Percentiles rank a stretch among this genome's conserved stretches.
phyloP scores from a whole-genome alignment of 2,888 invertebrate genomes.

The Calephelis perditalis region DNA sequence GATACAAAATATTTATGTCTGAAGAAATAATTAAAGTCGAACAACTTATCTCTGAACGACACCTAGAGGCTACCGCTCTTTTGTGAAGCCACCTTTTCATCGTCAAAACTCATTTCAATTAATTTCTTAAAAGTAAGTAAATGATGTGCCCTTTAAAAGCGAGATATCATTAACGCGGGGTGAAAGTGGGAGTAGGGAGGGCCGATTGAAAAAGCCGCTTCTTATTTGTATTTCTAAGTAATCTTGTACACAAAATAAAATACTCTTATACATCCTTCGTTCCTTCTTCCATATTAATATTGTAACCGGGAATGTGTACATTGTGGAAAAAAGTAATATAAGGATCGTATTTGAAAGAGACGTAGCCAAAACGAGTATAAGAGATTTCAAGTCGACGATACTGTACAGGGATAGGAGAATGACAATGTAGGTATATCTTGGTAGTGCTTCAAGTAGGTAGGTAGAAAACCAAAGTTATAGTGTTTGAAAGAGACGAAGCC shows the following conservation, averaged over 20 bases:
- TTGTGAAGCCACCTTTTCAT: slow-evolving; percentile 74
- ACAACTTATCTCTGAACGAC: slow-evolving; percentile 73
- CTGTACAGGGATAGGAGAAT: no score
- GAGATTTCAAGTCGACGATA: no score
- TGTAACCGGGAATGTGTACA: no score
- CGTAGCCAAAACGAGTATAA: no score
- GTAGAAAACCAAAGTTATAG: no score
- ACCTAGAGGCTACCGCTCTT: slow-evolving; percentile 71
- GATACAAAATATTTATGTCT: slow-evolving; percentile 57
- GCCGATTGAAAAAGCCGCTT: neutral
- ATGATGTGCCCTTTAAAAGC: slow-evolving; percentile 74
- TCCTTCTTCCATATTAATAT: no score
- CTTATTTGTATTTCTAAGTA: slow-evolving; percentile 12
- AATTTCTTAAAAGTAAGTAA: slow-evolving; percentile 76
- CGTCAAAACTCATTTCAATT: slow-evolving; percentile 78
- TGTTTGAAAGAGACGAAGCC: no score
- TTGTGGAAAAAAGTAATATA: no score
- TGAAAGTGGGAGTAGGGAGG: slow-evolving; percentile 31
- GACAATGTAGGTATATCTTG: no score
- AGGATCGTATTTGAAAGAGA: no score
- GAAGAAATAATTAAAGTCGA: slow-evolving; percentile 72
- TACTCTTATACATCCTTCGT: no score
- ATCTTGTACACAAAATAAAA: neutral
- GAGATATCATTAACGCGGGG: slow-evolving; percentile 71
- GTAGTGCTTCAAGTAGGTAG: no score